Evolutionary conservation across 2,888 invertebrate species (phyloP).

Genomic region (Melanostoma mellinum): DNA sequence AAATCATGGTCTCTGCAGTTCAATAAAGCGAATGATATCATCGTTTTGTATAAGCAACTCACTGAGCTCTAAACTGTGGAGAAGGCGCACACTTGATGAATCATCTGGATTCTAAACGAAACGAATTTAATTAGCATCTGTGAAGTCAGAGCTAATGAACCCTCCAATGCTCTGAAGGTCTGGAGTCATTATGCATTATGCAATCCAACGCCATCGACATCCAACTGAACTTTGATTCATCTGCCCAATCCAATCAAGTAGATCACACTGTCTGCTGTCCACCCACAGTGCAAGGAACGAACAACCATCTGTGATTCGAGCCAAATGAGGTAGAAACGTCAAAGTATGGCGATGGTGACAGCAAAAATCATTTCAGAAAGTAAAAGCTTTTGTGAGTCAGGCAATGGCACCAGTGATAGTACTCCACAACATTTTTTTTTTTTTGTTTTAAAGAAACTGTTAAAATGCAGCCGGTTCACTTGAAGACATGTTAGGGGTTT

Average conservation of each 20-base stretch:
- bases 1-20: slow-evolving; percentile 42
- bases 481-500: not conserved
- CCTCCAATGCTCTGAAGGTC: slow-evolving; percentile 4
- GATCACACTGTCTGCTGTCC: slow-evolving; percentile 19
- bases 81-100: slow-evolving; percentile 21
- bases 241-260: slow-evolving; percentile 8
- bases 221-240: slow-evolving; percentile 46
- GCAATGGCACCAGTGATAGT: slow-evolving; percentile 25
- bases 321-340: slow-evolving; percentile 40
- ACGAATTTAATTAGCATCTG: slow-evolving; percentile 51
- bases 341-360: slow-evolving; percentile 24
- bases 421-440: not conserved
- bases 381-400: slow-evolving; percentile 35
- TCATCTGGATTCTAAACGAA: slow-evolving; percentile 35
- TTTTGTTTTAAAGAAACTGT: not conserved
- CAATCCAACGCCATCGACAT: slow-evolving; percentile 12
- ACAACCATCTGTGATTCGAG: slow-evolving; percentile 27
- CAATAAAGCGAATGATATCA: slow-evolving; percentile 67
- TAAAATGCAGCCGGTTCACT: not conserved
- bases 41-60: slow-evolving; percentile 36
- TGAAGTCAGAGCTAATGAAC: slow-evolving; percentile 46
- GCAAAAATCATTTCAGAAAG: slow-evolving; percentile 15
- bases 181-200: slow-evolving; percentile 45
- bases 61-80: slow-evolving; percentile 30
- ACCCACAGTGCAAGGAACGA: slow-evolving; percentile 34